These are phyloP conservation scores for Zenarchopterus dispar DNA, from an alignment of 2,797 vertebrate species.

Conservation along the genomic window DNA sequence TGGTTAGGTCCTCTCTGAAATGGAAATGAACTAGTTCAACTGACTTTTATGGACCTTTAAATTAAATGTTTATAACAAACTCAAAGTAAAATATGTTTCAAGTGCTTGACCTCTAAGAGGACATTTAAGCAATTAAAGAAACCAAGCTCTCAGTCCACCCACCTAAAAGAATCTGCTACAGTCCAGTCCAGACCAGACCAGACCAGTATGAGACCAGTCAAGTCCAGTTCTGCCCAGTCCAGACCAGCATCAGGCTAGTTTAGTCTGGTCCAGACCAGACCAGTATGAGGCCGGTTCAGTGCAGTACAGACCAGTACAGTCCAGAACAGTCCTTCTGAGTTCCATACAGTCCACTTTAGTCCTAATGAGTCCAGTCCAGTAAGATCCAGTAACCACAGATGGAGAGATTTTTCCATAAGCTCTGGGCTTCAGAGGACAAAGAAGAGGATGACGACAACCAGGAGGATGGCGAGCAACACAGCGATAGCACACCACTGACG, in stretches of 20 bases:
- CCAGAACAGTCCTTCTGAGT: no score
- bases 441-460: conserved; percentile 92
- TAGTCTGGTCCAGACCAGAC: background rate
- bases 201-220: no score
- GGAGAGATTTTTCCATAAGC: background rate
- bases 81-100: background rate
- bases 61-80: conserved; percentile 4
- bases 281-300: background rate
- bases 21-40: background rate
- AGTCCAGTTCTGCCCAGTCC: background rate
- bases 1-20: background rate
- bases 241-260: background rate
- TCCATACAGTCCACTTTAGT: background rate
- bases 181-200: background rate
- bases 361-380: background rate
- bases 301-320: background rate
- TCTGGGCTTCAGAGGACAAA: conserved; percentile 83
- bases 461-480: conserved; percentile 88
- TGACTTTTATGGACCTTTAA: background rate
- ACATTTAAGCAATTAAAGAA: conserved; percentile 4
- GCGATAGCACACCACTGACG: conserved; percentile 98
- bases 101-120: conserved; percentile 1
- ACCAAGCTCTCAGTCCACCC: background rate
- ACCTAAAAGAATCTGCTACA: background rate
- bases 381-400: background rate